These are phyloP conservation scores for Ectemnius lituratus DNA, from an alignment of 2,888 invertebrate genomes.

Conservation along the genomic window DNA sequence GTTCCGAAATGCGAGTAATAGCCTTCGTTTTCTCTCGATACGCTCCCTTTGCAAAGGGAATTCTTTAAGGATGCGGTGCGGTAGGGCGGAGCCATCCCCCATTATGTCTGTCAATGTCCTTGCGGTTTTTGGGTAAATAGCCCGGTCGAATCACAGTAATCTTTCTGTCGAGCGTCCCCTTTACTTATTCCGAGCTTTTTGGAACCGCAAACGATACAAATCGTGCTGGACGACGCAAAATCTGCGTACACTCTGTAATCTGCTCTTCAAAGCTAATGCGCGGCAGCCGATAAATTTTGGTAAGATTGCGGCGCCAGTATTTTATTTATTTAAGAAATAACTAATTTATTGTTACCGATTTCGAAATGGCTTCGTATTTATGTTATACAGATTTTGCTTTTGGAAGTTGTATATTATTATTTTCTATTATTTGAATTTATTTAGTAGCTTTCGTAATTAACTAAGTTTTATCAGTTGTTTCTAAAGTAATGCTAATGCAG, in stretches of 20 bases:
- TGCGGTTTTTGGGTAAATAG: constrained; percentile 59
- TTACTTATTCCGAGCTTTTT: constrained; percentile 29
- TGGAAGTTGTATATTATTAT: too few relatives aligned
- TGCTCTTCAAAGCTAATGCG: constrained; percentile 3
- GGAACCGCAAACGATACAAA: constrained; percentile 43
- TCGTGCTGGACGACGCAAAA: constrained; percentile 18
- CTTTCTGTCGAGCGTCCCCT: constrained; percentile 38
- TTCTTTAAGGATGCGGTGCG: constrained; percentile 13
- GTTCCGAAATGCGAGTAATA: constrained; percentile 10
- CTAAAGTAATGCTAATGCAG: too few relatives aligned
- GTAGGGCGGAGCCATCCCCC: constrained; percentile 39
- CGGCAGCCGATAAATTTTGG: not conserved
- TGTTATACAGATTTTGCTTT: too few relatives aligned
- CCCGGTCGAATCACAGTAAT: constrained; percentile 56
- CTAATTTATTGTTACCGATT: too few relatives aligned
- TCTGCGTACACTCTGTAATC: constrained; percentile 12
- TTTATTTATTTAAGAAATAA: too few relatives aligned
- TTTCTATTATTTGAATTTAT: too few relatives aligned
- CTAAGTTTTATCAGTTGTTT: too few relatives aligned
- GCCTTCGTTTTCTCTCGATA: constrained; percentile 8
- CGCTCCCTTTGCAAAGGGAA: constrained; percentile 19
- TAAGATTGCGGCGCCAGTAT: not conserved
- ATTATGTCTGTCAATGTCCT: constrained; percentile 64
- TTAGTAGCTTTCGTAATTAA: too few relatives aligned
- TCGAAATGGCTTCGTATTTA: too few relatives aligned